A percentile compares a stretch with the other conserved stretches of the same genome.
Conservation (phyloP, 2,888 invertebrate species). For the Gortyna flavago region DNA sequence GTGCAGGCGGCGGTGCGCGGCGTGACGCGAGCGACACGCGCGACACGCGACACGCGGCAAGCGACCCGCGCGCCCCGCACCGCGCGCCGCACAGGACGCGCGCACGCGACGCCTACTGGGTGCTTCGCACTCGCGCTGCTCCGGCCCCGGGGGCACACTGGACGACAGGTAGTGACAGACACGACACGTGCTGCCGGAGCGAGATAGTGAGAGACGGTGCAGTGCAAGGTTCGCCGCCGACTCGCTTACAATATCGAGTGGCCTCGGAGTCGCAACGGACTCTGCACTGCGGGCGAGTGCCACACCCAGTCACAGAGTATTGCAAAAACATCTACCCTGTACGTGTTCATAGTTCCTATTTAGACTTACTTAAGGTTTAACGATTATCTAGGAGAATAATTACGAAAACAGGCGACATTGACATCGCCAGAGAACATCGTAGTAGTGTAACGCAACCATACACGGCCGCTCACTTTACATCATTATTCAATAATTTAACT, state of each 20-base stretch:
- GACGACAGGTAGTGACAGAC: conserved; percentile 11
- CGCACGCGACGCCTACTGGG: conserved; percentile 83
- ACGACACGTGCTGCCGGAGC: conserved; percentile 25
- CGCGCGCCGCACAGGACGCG: conserved; percentile 66
- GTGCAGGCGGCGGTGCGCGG: conserved; percentile 67
- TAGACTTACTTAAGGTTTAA: conserved; percentile 85
- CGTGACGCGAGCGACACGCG: conserved; percentile 32
- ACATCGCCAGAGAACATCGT: conserved; percentile 79
- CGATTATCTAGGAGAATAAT: conserved; percentile 84
- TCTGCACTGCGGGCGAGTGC: conserved; percentile 72
- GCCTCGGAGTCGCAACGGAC: conserved; percentile 21
- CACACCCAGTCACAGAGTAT: conserved; percentile 87
- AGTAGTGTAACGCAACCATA: conserved; percentile 71
- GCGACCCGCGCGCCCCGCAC: conserved; percentile 35
- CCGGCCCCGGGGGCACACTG: conserved; percentile 20
- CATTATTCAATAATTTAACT: conserved; percentile 76
- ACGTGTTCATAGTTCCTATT: conserved; percentile 88
- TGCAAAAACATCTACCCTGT: conserved; percentile 89
- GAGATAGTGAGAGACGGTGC: conserved; percentile 18
- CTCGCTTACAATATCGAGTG: conserved; percentile 10
- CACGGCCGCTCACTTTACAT: conserved; percentile 70
- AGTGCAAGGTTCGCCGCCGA: conserved; percentile 26
- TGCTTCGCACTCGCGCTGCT: conserved; percentile 46
- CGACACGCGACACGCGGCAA: conserved; percentile 56
- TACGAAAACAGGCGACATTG: conserved; percentile 74